phyloP scores from a whole-genome alignment of 2,113 vertebrate species.

The Podiceps cristatus region DNA sequence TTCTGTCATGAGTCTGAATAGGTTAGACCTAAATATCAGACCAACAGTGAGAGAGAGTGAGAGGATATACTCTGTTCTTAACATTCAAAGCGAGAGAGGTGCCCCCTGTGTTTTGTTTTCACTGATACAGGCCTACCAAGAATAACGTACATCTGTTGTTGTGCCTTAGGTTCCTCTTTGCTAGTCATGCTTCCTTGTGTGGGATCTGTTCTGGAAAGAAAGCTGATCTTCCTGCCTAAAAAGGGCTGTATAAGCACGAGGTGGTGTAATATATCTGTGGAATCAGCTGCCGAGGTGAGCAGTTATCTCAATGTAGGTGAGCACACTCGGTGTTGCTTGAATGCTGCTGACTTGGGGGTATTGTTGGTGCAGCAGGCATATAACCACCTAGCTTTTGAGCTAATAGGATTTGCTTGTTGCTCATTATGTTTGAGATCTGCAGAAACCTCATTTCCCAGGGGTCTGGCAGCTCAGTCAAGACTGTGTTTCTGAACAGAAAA shows the following conservation, averaged over 20 bases:
- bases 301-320: neutral
- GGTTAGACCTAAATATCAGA: neutral
- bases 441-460: slow-evolving; percentile 24
- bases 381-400: neutral
- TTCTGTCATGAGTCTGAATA: neutral
- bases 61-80: neutral
- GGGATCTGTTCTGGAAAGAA: neutral
- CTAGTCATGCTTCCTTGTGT: neutral
- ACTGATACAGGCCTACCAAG: neutral
- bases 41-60: too few relatives aligned
- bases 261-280: neutral
- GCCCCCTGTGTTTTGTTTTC: neutral
- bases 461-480: slow-evolving; percentile 15
- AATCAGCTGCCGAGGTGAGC: neutral
- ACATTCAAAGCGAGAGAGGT: neutral
- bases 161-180: neutral
- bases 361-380: neutral
- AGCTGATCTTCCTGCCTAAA: neutral
- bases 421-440: neutral
- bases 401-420: neutral
- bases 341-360: neutral
- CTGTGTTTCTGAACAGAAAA: neutral
- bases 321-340: neutral
- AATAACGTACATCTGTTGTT: neutral
- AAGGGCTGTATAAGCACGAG: neutral